Percentiles rank a stretch among this genome's conserved stretches.
Conservation (phyloP, 2,888 invertebrate genomes). For the Ormyrus nitidulus region DNA sequence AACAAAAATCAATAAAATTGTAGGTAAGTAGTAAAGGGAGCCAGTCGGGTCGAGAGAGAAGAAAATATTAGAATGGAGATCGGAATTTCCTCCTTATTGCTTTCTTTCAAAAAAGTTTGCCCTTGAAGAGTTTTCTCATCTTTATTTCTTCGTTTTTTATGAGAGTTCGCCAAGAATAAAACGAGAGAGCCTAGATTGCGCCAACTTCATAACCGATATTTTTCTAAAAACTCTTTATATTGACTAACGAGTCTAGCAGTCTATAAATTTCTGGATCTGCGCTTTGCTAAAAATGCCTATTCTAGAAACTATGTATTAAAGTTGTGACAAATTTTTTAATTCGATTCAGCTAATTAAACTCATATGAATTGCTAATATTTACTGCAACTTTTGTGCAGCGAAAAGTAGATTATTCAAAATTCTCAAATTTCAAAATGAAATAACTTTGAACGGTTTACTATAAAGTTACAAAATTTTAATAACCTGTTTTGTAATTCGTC, state of each 20-base stretch:
- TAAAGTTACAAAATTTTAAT: too few species aligned
- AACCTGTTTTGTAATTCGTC: too few species aligned
- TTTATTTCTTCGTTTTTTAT: not conserved
- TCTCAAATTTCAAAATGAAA: too few species aligned
- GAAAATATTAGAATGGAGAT: constrained; percentile 46
- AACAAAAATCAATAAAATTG: constrained; percentile 37
- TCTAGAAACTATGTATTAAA: too few species aligned
- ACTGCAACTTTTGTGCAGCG: too few species aligned
- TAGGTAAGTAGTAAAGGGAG: constrained; percentile 7
- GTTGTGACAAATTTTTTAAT: too few species aligned
- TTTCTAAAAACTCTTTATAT: constrained; percentile 12
- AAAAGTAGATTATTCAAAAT: too few species aligned
- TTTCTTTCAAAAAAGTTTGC: constrained; percentile 42
- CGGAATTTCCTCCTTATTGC: constrained; percentile 36
- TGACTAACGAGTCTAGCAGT: not conserved
- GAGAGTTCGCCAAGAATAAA: constrained; percentile 16
- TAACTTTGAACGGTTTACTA: too few species aligned
- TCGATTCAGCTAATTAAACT: too few species aligned
- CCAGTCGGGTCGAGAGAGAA: constrained; percentile 4
- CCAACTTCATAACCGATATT: constrained; percentile 22
- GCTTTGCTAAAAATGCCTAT: too few species aligned
- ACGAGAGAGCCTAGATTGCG: not conserved
- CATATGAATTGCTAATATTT: too few species aligned
- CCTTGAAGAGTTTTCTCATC: constrained; percentile 25
- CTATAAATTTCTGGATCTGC: too few species aligned